Evolutionary conservation across 2,797 vertebrate genomes (phyloP).

Genomic region (Ctenochaetus hawaiiensis): DNA sequence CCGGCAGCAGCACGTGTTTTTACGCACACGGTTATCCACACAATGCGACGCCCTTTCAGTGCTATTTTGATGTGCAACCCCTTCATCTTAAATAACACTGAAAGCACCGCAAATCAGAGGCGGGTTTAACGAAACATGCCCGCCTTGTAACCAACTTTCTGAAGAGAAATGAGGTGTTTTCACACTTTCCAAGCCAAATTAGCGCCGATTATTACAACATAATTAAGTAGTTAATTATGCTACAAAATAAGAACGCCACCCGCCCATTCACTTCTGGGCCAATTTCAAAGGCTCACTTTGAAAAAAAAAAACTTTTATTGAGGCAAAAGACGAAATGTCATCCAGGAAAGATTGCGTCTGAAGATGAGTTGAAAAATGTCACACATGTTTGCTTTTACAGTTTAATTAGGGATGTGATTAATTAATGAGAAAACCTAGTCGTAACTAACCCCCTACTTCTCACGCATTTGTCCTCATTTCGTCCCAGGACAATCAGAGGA

Average conservation of each 20-base stretch:
- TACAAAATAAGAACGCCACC: conserved; percentile 10
- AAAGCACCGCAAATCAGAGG: neutral
- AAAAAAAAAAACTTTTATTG: conserved; percentile 23
- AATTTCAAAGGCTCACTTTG: conserved; percentile 25
- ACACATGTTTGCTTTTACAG: conserved; percentile 7
- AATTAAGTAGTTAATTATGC: conserved; percentile 30
- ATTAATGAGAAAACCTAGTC: conserved; percentile 1
- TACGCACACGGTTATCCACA: conserved; percentile 64
- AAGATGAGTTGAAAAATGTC: neutral
- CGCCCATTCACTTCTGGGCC: neutral
- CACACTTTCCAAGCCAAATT: neutral
- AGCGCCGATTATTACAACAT: neutral
- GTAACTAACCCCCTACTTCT: conserved; percentile 39
- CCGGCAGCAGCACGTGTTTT: conserved; percentile 77
- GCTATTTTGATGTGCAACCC: conserved; percentile 11
- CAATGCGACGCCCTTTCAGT: conserved; percentile 7
- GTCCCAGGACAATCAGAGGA: conserved; percentile 65
- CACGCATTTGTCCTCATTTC: conserved; percentile 33
- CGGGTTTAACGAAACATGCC: neutral
- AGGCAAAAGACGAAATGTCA: conserved; percentile 11
- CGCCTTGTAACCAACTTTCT: neutral
- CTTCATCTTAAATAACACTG: neutral
- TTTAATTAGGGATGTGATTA: conserved; percentile 6
- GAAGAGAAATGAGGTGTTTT: neutral
- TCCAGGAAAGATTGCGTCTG: conserved; percentile 2